Conservation (phyloP, 2,888 invertebrate species). For the Himalopsyche kuldschensis region DNA sequence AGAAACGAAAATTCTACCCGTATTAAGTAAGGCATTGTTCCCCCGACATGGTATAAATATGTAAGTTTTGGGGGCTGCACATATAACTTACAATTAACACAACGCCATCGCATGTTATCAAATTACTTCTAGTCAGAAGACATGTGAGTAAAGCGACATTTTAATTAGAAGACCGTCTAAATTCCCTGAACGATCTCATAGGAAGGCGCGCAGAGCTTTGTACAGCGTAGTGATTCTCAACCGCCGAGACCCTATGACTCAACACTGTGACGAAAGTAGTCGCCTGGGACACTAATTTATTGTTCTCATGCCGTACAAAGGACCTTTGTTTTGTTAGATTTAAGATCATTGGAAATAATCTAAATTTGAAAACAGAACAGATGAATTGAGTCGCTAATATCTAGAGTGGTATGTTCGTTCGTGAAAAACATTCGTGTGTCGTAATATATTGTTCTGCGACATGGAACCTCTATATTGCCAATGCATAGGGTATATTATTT, state of each 20-base stretch:
- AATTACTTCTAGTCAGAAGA: slow-evolving; percentile 14
- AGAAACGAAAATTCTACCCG: neutral
- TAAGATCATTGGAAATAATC: too few species aligned
- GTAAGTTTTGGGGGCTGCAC: neutral
- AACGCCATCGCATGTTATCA: slow-evolving; percentile 5
- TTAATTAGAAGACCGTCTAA: slow-evolving; percentile 20
- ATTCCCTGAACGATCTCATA: slow-evolving; percentile 6
- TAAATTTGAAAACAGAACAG: too few species aligned
- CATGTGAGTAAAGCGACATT: slow-evolving; percentile 12
- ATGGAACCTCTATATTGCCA: too few species aligned
- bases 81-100: neutral
- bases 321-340: too few species aligned
- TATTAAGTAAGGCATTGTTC: neutral
- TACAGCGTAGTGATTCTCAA: neutral
- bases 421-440: too few species aligned
- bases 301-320: too few species aligned
- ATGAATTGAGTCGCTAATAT: too few species aligned
- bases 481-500: too few species aligned
- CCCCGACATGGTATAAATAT: neutral
- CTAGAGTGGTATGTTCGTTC: too few species aligned
- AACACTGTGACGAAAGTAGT: too few species aligned
- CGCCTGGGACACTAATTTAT: too few species aligned
- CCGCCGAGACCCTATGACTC: neutral
- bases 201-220: neutral
- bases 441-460: too few species aligned